A percentile compares a stretch with the other conserved stretches of the same genome.
phyloP scores from a whole-genome alignment of 37 sponge, comb jelly and placozoan genomes.

The Petrosia ficiformis region DNA sequence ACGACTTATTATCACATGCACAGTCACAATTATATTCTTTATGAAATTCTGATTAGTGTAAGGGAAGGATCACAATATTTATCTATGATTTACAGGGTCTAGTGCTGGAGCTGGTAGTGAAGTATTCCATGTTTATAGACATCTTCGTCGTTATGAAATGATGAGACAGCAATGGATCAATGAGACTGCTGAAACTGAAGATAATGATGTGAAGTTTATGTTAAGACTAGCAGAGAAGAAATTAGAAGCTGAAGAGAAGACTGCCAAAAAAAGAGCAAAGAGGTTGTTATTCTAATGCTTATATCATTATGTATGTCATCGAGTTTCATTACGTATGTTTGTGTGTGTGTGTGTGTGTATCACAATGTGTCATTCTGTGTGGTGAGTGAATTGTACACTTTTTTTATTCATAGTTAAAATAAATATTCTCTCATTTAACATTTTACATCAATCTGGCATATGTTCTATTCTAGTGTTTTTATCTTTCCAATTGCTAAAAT shows the following conservation, averaged over 20 bases:
- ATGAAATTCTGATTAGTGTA: too few relatives aligned
- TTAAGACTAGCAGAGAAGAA: slow-evolving; percentile 52
- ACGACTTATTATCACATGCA: too few relatives aligned
- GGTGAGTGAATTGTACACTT: not conserved
- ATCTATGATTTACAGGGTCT: slow-evolving; percentile 77
- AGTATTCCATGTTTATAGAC: slow-evolving; percentile 96
- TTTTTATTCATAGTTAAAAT: not conserved
- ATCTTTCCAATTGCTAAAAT: too few relatives aligned
- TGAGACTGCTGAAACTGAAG: slow-evolving; percentile 69
- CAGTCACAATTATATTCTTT: too few relatives aligned
- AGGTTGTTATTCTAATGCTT: slow-evolving; percentile 41
- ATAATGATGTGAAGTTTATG: slow-evolving; percentile 69
- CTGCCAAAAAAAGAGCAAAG: slow-evolving; percentile 92
- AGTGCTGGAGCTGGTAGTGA: slow-evolving; percentile 99
- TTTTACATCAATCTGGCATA: too few relatives aligned
- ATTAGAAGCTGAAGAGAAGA: slow-evolving; percentile 60
- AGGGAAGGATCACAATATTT: too few relatives aligned
- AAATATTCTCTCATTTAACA: not conserved
- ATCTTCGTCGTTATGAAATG: slow-evolving; percentile 70
- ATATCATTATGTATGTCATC: not conserved
- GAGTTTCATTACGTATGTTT: too few relatives aligned
- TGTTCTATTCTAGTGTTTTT: too few relatives aligned
- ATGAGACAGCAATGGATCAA: slow-evolving; percentile 60
- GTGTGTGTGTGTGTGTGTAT: too few relatives aligned
- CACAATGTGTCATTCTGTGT: not conserved